phyloP scores from a whole-genome alignment of 2,797 vertebrate genomes.

The Meda fulgida region DNA sequence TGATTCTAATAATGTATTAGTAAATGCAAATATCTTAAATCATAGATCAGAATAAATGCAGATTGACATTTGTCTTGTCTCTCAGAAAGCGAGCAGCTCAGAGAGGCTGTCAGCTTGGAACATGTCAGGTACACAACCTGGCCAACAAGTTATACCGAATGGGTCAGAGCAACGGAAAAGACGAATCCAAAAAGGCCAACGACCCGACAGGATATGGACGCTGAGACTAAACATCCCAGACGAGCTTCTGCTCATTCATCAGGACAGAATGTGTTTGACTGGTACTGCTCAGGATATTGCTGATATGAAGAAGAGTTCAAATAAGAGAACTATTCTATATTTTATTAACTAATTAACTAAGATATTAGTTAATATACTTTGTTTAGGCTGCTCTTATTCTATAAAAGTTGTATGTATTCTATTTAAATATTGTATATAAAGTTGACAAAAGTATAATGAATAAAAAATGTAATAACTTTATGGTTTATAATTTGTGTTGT shows the following conservation, averaged over 20 bases:
- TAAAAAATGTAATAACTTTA: not conserved
- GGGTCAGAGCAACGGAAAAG: constrained; percentile 74
- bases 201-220: constrained; percentile 81
- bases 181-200: constrained; percentile 72
- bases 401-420: constrained; percentile 20
- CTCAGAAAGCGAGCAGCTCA: constrained; percentile 65
- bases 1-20: too few relatives aligned
- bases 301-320: not conserved
- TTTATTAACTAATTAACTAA: constrained; percentile 1
- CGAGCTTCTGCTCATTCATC: constrained; percentile 14
- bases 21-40: not conserved
- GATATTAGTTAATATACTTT: constrained; percentile 20
- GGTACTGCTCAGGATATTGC: constrained; percentile 52
- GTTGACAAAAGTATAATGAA: constrained; percentile 3
- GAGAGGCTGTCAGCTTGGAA: constrained; percentile 81
- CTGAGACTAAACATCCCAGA: constrained; percentile 57
- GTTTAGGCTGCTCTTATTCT: not conserved
- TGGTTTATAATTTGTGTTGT: not conserved
- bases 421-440: constrained; percentile 19
- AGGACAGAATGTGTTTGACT: constrained; percentile 66
- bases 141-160: constrained; percentile 79
- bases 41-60: not conserved
- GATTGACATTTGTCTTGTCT: not conserved
- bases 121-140: constrained; percentile 83
- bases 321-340: not conserved